These are phyloP conservation scores for Perodicticus potto DNA, from an alignment of 2,797 vertebrate genomes.

Conservation along the genomic window DNA sequence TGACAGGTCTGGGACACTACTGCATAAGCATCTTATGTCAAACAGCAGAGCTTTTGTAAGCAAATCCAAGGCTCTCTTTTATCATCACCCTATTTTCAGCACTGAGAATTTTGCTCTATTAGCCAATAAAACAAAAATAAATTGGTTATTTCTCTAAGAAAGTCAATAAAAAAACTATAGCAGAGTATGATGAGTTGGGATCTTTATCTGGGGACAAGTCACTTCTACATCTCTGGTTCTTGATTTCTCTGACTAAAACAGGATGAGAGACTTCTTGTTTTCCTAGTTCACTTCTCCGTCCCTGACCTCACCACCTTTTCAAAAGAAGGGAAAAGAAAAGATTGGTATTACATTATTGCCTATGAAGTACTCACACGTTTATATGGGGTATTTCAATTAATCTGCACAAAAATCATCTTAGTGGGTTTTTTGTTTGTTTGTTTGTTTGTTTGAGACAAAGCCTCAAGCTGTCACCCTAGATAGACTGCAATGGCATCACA, in stretches of 20 bases:
- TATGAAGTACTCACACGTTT: neutral
- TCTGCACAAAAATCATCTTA: neutral
- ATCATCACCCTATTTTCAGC: neutral
- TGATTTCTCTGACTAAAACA: neutral
- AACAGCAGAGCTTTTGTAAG: neutral
- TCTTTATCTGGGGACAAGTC: neutral
- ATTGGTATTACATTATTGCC: neutral
- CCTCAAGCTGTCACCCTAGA: too few relatives aligned
- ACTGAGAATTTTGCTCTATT: conserved; percentile 10
- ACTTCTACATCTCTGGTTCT: neutral
- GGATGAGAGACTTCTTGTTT: neutral
- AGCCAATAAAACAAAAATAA: conserved; percentile 22
- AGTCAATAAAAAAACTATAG: neutral
- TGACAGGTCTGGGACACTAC: neutral
- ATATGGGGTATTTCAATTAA: neutral
- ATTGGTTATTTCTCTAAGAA: neutral
- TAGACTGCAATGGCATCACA: too few relatives aligned
- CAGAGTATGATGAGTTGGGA: neutral
- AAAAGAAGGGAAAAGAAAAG: neutral
- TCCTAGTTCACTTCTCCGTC: neutral
- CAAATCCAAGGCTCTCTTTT: neutral
- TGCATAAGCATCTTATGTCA: neutral
- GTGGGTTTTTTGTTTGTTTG: too few relatives aligned
- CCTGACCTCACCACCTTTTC: neutral
- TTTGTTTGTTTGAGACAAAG: too few relatives aligned